phyloP scores from a whole-genome alignment of 2,113 vertebrate species.

The Coreoperca whiteheadi region DNA sequence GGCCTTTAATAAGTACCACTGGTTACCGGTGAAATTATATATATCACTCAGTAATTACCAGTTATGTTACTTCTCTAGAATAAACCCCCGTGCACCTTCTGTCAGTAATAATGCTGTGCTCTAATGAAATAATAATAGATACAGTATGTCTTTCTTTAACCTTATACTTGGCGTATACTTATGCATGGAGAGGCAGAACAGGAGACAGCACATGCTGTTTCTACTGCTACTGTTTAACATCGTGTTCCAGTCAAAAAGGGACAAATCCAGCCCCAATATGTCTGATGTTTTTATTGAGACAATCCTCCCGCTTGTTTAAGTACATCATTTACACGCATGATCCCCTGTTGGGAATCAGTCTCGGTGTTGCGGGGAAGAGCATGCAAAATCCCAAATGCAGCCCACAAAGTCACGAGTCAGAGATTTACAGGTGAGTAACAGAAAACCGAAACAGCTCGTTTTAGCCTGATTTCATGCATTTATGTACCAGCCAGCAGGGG shows the following conservation, averaged over 20 bases:
- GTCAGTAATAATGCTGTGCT: not conserved
- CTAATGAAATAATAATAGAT: not conserved
- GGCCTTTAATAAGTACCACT: not conserved
- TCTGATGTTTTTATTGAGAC: conserved; percentile 49
- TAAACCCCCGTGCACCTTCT: not conserved
- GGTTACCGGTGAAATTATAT: not conserved
- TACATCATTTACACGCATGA: conserved; percentile 52
- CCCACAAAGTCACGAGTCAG: conserved; percentile 1
- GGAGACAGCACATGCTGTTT: not conserved
- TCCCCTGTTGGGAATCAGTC: conserved; percentile 18
- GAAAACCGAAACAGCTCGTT: conserved; percentile 39
- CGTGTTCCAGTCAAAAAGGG: conserved; percentile 37
- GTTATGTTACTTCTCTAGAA: not conserved
- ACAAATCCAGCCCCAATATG: conserved; percentile 37
- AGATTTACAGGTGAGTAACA: conserved; percentile 41
- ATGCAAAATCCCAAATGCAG: not conserved
- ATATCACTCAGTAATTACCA: not conserved
- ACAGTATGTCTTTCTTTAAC: not conserved
- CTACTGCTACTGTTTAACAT: conserved; percentile 17
- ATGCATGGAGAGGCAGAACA: conserved; percentile 8
- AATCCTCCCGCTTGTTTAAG: conserved; percentile 25
- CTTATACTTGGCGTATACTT: not conserved
- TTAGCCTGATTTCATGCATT: conserved; percentile 47
- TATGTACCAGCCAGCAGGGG: conserved; percentile 9
- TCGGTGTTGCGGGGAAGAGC: conserved; percentile 9